Evolutionary conservation across 2,797 vertebrate genomes (phyloP).

Genomic region (Tenualosa thibaudeaui): DNA sequence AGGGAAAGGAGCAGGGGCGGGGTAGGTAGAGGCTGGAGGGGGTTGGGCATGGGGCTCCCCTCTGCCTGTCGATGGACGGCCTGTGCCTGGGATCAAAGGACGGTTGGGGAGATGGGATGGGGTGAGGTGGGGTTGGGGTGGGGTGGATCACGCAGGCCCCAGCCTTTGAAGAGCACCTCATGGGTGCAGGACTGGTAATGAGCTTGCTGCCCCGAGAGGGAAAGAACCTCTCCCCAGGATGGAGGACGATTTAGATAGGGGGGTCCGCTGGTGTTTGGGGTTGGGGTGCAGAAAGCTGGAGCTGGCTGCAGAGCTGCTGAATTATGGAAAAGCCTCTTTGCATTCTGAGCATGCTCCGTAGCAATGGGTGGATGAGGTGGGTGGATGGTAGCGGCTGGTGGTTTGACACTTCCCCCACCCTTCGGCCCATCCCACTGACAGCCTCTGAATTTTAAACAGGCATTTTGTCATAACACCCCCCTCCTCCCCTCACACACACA

Average conservation of each 20-base stretch:
- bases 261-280: conserved; percentile 31
- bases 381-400: conserved; percentile 41
- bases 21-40: conserved; percentile 24
- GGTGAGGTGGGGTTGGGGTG: neutral
- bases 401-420: conserved; percentile 39
- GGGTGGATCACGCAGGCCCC: conserved; percentile 36
- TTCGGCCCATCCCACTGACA: neutral
- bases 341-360: conserved; percentile 15
- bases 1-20: conserved; percentile 2
- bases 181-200: conserved; percentile 66
- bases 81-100: conserved; percentile 65
- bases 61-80: conserved; percentile 60
- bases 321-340: conserved; percentile 63
- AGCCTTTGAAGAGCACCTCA: conserved; percentile 69
- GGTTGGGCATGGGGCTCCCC: conserved; percentile 37
- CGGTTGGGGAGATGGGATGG: neutral
- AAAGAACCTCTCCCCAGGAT: conserved; percentile 50
- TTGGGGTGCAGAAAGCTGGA: conserved; percentile 28
- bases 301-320: conserved; percentile 57
- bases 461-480: conserved; percentile 45
- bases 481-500: neutral
- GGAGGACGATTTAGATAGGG: conserved; percentile 49
- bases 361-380: conserved; percentile 42
- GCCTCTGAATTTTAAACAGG: conserved; percentile 62
- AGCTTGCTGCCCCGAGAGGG: conserved; percentile 60